These are phyloP conservation scores for Micronycteris hirsuta DNA, from an alignment of 2,113 vertebrate species.

Conservation along the genomic window DNA sequence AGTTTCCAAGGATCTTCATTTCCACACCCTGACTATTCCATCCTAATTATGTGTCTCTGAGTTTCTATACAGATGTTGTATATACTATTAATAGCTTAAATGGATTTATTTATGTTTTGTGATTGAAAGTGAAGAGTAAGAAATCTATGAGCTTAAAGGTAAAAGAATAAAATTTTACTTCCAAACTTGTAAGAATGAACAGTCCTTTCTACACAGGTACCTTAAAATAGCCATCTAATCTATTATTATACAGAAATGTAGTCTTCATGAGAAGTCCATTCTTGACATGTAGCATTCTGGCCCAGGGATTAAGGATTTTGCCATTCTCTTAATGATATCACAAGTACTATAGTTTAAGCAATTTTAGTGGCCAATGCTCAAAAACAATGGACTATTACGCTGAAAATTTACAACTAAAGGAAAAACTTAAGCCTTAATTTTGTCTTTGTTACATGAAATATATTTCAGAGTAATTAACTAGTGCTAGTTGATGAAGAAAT, in stretches of 20 bases:
- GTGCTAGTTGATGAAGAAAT: neutral
- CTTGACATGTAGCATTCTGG: neutral
- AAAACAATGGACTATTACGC: neutral
- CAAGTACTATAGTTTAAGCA: neutral
- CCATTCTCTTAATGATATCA: neutral
- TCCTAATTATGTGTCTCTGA: neutral
- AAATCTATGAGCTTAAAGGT: neutral
- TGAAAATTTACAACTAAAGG: neutral
- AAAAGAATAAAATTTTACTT: neutral
- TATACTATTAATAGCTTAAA: neutral
- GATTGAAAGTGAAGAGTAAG: neutral
- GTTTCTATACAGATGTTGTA: neutral
- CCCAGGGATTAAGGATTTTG: neutral
- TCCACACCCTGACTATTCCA: neutral
- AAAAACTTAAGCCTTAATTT: neutral
- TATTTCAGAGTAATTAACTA: neutral
- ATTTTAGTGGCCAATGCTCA: neutral
- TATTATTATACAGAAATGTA: neutral
- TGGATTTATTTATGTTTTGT: neutral
- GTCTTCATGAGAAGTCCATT: neutral
- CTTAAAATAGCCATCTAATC: neutral
- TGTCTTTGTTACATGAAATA: neutral
- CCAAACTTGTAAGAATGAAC: constrained; percentile 1
- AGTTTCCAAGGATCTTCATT: neutral
- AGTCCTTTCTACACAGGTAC: neutral